phyloP scores from a whole-genome alignment of 2,888 invertebrate species.

The Morinoia aosen region DNA sequence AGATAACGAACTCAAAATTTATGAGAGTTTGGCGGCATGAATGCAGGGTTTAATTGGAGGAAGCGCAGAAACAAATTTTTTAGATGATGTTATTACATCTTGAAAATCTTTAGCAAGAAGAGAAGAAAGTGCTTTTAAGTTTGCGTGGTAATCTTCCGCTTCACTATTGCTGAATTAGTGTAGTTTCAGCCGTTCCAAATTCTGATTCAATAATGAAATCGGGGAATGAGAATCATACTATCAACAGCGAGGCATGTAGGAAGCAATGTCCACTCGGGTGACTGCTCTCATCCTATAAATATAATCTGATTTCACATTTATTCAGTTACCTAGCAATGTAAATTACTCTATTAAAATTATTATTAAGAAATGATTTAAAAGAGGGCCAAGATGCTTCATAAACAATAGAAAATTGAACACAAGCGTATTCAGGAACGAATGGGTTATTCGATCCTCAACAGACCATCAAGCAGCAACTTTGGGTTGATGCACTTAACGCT shows the following conservation, averaged over 20 bases:
- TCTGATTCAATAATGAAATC: background rate
- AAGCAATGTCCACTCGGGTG: no score
- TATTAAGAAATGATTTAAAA: background rate
- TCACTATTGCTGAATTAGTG: background rate
- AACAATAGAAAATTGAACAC: no score
- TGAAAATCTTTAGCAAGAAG: background rate
- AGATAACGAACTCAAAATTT: background rate
- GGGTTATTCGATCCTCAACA: no score
- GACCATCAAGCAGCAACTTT: no score
- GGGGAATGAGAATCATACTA: background rate
- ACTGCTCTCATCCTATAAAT: background rate
- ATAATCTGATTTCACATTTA: background rate
- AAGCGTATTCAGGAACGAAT: no score
- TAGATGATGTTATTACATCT: background rate
- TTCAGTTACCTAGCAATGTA: background rate
- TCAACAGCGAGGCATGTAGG: background rate
- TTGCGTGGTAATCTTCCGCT: no score
- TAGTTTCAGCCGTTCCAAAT: background rate
- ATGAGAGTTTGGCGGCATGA: background rate
- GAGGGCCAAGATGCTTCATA: no score
- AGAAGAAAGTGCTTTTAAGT: background rate
- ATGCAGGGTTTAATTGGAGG: background rate
- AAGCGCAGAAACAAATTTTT: background rate
- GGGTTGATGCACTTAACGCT: no score
- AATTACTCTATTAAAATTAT: background rate